phyloP scores from a whole-genome alignment of 1,140 invertebrate genomes.

The Scylla paramamosain region DNA sequence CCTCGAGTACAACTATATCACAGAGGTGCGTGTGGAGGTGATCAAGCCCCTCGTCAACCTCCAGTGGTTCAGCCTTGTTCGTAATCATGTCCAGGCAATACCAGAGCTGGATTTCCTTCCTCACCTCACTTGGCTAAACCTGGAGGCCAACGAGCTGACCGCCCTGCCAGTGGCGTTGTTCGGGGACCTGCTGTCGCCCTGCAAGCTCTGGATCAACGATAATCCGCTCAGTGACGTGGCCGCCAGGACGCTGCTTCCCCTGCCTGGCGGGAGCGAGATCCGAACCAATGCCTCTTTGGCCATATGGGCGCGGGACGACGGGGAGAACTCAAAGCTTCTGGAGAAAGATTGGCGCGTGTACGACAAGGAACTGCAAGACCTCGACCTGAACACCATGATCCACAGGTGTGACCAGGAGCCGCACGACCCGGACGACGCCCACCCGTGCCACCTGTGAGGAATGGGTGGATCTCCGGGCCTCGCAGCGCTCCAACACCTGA shows the following conservation, averaged over 20 bases:
- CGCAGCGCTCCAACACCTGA: neutral
- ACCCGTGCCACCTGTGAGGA: conserved; percentile 32
- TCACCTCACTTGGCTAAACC: conserved; percentile 35
- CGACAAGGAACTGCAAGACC: conserved; percentile 49
- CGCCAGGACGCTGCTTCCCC: conserved; percentile 30
- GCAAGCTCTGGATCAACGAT: conserved; percentile 56
- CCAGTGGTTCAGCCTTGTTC: conserved; percentile 27
- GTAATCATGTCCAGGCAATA: conserved; percentile 39
- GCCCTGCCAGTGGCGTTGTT: neutral
- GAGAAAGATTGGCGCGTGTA: conserved; percentile 17
- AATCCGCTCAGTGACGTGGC: conserved; percentile 40
- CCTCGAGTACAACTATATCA: conserved; percentile 60
- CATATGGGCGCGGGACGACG: conserved; percentile 48
- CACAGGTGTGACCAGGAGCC: conserved; percentile 39
- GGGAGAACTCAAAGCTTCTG: conserved; percentile 32
- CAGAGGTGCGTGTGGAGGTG: neutral
- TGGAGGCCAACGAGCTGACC: conserved; percentile 50
- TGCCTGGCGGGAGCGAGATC: conserved; percentile 52
- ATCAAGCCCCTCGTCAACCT: conserved; percentile 43
- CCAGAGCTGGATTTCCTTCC: conserved; percentile 51
- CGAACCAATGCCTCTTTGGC: conserved; percentile 52
- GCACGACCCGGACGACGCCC: neutral
- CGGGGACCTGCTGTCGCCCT: neutral
- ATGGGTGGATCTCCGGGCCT: neutral
- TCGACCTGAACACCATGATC: conserved; percentile 14